phyloP scores from a whole-genome alignment of 2,888 invertebrate genomes.

The Drosophila imparisetae region DNA sequence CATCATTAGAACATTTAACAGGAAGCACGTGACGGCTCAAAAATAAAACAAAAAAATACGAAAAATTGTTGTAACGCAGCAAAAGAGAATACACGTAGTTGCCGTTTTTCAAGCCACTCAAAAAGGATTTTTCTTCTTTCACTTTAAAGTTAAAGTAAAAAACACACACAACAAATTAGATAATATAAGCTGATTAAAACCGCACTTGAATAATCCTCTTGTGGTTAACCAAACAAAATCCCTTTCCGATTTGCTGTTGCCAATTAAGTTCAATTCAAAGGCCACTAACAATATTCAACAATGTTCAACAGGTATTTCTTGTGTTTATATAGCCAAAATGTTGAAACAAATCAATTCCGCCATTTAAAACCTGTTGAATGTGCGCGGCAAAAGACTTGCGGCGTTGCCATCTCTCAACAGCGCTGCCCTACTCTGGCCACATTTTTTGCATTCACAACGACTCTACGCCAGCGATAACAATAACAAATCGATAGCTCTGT shows the following conservation, averaged over 20 bases:
- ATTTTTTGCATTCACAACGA: slow-evolving; percentile 14
- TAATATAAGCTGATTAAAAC: background rate
- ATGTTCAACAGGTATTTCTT: background rate
- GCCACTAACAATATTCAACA: background rate
- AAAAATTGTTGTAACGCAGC: background rate
- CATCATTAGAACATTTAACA: slow-evolving; percentile 81
- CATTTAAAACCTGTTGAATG: background rate
- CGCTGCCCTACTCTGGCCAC: background rate
- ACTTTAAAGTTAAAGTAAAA: slow-evolving; percentile 19
- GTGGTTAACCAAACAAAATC: background rate
- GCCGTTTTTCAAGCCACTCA: background rate
- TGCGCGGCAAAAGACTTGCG: background rate
- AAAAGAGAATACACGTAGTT: background rate
- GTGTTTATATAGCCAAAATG: background rate
- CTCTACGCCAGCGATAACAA: background rate
- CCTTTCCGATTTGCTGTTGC: background rate
- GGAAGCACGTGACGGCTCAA: slow-evolving; percentile 73
- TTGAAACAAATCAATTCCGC: background rate
- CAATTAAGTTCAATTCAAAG: background rate
- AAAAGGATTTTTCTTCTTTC: slow-evolving; percentile 34
- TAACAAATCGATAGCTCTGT: background rate
- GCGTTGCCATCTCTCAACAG: slow-evolving; percentile 1
- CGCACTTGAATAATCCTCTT: background rate
- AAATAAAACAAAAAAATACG: background rate
- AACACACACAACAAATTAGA: background rate